phyloP scores from a whole-genome alignment of 2,888 invertebrate genomes.

The Catocala nupta region DNA sequence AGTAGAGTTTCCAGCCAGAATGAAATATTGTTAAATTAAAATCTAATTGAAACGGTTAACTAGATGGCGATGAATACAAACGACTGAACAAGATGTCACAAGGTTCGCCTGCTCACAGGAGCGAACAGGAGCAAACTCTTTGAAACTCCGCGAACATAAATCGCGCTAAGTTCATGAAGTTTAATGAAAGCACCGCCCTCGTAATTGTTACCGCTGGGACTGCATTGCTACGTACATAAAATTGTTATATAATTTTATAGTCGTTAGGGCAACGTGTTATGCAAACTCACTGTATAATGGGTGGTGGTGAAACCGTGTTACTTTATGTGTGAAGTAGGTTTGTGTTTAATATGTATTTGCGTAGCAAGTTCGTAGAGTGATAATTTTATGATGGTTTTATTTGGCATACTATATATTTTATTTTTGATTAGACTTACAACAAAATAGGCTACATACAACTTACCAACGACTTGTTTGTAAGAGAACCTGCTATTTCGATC shows the following conservation, averaged over 20 bases:
- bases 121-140: constrained; percentile 41
- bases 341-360: not conserved
- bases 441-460: too few relatives aligned
- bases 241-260: constrained; percentile 49
- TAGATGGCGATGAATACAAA: constrained; percentile 33
- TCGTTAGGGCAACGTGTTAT: constrained; percentile 40
- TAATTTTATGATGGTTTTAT: not conserved
- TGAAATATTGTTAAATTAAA: constrained; percentile 18
- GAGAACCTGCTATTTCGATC: too few relatives aligned
- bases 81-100: constrained; percentile 42
- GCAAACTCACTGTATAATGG: constrained; percentile 24
- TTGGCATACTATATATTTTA: too few relatives aligned
- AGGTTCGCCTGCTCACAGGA: constrained; percentile 31
- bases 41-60: constrained; percentile 31
- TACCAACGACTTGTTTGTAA: too few relatives aligned
- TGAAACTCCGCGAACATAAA: constrained; percentile 58
- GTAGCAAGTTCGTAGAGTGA: not conserved
- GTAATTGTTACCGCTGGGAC: constrained; percentile 59
- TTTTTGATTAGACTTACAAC: too few relatives aligned
- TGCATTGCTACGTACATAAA: constrained; percentile 49
- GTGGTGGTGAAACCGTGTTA: constrained; percentile 7
- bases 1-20: too few relatives aligned
- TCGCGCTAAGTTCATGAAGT: constrained; percentile 62
- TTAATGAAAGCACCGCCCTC: constrained; percentile 61
- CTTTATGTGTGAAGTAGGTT: constrained; percentile 9